A percentile compares a stretch with the other conserved stretches of the same genome.
phyloP scores from a whole-genome alignment of 2,888 invertebrate species.

The Linnaemya tessellans region DNA sequence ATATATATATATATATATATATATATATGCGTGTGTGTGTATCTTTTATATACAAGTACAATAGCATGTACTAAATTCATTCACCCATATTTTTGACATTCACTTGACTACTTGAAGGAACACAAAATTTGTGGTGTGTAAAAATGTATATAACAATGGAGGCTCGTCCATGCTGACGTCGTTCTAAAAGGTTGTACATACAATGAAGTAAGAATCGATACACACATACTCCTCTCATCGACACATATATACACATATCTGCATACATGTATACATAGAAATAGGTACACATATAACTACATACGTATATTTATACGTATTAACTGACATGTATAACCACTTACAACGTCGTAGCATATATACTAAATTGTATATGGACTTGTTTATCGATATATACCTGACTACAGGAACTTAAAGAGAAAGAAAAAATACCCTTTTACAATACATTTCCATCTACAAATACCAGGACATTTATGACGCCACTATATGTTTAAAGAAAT shows the following conservation, averaged over 20 bases:
- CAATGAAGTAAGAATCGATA: constrained; percentile 13
- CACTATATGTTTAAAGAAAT: constrained; percentile 47
- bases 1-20: too few relatives aligned
- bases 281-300: background rate
- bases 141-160: constrained; percentile 55
- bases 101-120: constrained; percentile 47
- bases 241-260: background rate
- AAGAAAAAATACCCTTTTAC: background rate
- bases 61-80: constrained; percentile 50
- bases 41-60: too few relatives aligned
- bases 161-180: constrained; percentile 74
- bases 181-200: constrained; percentile 32
- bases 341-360: constrained; percentile 12
- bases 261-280: too few relatives aligned
- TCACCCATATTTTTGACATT: constrained; percentile 65
- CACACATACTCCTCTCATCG: background rate
- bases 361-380: background rate
- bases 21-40: too few relatives aligned
- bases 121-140: background rate
- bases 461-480: constrained; percentile 62
- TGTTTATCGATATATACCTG: constrained; percentile 12
- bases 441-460: constrained; percentile 4
- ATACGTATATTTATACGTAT: background rate
- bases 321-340: too few relatives aligned
- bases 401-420: background rate